Evolutionary conservation across 2,113 vertebrate genomes (phyloP).

Genomic region (Manacus vitellinus): DNA sequence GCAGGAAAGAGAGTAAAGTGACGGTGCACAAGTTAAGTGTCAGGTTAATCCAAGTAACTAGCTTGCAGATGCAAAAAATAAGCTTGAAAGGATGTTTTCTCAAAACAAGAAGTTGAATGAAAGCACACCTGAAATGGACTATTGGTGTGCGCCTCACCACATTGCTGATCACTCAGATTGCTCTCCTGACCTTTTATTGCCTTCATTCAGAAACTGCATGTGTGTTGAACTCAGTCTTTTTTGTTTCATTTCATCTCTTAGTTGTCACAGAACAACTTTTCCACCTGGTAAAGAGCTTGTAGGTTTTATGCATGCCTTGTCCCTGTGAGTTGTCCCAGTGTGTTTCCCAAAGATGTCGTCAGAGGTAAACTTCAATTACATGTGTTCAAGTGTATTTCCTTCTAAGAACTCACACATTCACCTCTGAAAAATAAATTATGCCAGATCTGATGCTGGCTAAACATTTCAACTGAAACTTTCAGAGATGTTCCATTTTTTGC

Average conservation of each 20-base stretch:
- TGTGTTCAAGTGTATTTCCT: not conserved
- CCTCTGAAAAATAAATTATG: not conserved
- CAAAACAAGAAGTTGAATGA: not conserved
- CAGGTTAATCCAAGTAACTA: not conserved
- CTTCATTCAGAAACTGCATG: not conserved
- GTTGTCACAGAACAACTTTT: not conserved
- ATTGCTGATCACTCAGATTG: not conserved
- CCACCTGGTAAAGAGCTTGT: not conserved
- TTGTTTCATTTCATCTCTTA: not conserved
- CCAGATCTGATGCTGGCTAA: not conserved
- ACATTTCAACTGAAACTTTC: not conserved
- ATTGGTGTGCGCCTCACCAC: not conserved
- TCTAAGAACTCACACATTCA: not conserved
- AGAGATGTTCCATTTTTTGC: not conserved
- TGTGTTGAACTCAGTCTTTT: not conserved
- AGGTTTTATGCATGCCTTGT: not conserved
- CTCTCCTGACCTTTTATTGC: not conserved
- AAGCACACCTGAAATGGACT: not conserved
- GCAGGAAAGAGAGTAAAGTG: fast-evolving
- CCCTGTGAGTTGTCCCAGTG: not conserved
- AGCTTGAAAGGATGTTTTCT: not conserved
- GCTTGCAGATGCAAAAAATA: not conserved
- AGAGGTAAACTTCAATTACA: not conserved
- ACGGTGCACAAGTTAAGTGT: not conserved
- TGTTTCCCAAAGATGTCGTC: not conserved